Conservation (phyloP, 2,797 vertebrate genomes). For the Catamblyrhynchus diadema region DNA sequence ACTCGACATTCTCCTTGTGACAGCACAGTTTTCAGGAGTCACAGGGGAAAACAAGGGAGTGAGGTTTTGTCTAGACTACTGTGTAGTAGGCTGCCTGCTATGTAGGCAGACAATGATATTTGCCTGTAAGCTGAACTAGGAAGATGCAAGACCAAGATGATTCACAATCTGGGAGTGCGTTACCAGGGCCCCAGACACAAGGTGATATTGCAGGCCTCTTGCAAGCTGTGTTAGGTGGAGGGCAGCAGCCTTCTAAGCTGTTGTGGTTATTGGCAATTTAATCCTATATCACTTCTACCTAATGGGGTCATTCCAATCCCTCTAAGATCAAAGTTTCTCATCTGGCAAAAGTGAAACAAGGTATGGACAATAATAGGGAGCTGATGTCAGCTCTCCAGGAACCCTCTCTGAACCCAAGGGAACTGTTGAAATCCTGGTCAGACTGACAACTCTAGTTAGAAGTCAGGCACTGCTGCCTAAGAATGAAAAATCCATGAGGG, state of each 20-base stretch:
- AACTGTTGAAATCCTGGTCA: background rate
- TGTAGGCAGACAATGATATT: background rate
- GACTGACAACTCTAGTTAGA: background rate
- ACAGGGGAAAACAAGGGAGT: background rate
- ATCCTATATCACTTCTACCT: background rate
- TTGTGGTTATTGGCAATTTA: background rate
- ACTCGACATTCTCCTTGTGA: background rate
- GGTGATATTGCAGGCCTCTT: background rate
- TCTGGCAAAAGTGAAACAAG: background rate
- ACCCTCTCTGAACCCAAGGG: rapidly evolving
- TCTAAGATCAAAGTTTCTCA: background rate
- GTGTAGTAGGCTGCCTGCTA: background rate
- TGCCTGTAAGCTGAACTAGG: background rate
- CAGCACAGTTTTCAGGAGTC: background rate
- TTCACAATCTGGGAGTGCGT: background rate
- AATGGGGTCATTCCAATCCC: background rate
- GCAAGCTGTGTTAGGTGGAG: background rate
- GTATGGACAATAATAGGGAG: background rate
- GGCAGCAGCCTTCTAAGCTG: background rate
- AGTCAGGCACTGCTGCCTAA: background rate
- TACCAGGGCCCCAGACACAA: background rate
- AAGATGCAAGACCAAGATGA: background rate
- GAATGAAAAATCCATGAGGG: conserved; percentile 49
- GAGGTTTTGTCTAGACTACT: background rate
- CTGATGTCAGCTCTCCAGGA: background rate